Conservation (phyloP, 2,113 vertebrate species). For the Entomyzon cyanotis region DNA sequence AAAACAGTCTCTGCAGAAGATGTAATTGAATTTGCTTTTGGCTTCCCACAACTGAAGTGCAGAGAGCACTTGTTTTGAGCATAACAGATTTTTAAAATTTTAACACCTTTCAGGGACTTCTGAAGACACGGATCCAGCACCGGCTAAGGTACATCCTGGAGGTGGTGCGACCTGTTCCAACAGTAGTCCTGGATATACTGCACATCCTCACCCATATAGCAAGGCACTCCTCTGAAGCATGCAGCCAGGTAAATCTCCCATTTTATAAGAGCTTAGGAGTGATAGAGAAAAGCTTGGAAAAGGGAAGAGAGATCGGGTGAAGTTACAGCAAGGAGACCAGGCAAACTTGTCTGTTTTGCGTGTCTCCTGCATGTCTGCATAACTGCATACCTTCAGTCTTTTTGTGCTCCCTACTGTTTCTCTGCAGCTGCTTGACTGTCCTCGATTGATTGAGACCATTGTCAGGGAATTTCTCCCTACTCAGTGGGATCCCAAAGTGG, state of each 20-base stretch:
- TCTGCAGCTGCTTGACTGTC: slow-evolving; percentile 90
- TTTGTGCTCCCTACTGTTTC: not conserved
- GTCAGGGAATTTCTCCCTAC: slow-evolving; percentile 89
- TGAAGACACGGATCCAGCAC: slow-evolving; percentile 90
- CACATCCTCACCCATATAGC: slow-evolving; percentile 86
- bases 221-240: slow-evolving; percentile 86
- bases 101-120: slow-evolving; percentile 79
- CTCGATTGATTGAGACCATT: slow-evolving; percentile 86
- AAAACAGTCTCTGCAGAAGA: not conserved
- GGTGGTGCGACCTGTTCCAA: slow-evolving; percentile 83
- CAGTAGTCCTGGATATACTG: slow-evolving; percentile 85
- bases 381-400: not conserved
- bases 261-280: not conserved
- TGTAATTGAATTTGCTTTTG: not conserved
- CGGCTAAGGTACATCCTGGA: slow-evolving; percentile 92
- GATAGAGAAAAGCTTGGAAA: not conserved
- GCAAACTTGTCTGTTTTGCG: not conserved
- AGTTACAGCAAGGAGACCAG: not conserved
- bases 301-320: not conserved
- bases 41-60: not conserved
- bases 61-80: not conserved
- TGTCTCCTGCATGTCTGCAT: not conserved
- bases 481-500: slow-evolving; percentile 75
- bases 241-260: slow-evolving; percentile 77
- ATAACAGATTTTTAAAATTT: not conserved